Evolutionary conservation across 2,797 vertebrate species (phyloP).

Genomic region (Myripristis jacobus): DNA sequence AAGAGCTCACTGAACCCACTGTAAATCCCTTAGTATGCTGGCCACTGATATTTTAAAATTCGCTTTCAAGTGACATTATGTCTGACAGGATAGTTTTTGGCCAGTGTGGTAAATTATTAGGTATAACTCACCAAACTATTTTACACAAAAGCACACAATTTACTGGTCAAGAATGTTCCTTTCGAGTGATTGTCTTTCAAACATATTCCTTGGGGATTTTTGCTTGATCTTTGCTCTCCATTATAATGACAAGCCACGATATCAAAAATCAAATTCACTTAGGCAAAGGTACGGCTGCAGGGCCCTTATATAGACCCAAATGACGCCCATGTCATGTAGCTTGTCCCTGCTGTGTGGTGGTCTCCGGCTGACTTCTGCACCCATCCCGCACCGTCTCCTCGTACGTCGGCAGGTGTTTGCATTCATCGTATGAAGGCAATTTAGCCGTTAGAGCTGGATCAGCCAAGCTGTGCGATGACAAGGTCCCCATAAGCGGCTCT

Average conservation of each 20-base stretch:
- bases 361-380: neutral
- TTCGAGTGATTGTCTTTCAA: no score
- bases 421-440: constrained; percentile 74
- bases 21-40: no score
- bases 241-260: neutral
- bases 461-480: constrained; percentile 16
- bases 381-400: constrained; percentile 68
- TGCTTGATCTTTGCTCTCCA: neutral
- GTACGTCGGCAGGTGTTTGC: constrained; percentile 77
- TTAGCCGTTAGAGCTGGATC: constrained; percentile 15
- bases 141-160: no score
- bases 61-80: no score
- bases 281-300: neutral
- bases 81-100: no score
- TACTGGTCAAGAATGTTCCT: no score
- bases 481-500: constrained; percentile 70
- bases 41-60: no score
- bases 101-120: no score
- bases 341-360: constrained; percentile 8
- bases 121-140: no score
- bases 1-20: no score
- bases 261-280: neutral
- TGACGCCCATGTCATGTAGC: constrained; percentile 23
- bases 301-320: neutral
- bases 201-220: neutral